phyloP scores from a whole-genome alignment of 2,888 invertebrate species.

The Mythimna loreyi region DNA sequence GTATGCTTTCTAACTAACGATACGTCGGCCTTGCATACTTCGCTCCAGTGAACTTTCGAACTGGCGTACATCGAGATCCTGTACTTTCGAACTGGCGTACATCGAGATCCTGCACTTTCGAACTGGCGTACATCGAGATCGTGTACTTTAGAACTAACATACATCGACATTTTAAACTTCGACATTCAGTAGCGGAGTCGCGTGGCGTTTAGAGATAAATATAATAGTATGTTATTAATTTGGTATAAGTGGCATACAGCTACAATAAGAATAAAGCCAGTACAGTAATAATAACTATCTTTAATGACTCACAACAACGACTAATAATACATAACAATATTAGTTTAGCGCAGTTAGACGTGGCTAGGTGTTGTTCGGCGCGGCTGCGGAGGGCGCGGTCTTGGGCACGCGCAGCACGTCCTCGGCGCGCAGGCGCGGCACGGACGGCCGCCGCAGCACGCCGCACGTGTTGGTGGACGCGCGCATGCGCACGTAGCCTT shows the following conservation, averaged over 20 bases:
- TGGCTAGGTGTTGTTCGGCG: conserved; percentile 3
- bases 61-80: no score
- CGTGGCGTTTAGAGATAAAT: not conserved
- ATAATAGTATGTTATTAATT: no score
- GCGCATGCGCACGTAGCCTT: conserved; percentile 79
- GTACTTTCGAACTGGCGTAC: no score
- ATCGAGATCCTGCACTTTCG: no score
- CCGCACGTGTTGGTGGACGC: conserved; percentile 83
- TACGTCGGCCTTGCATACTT: no score
- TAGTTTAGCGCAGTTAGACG: not conserved
- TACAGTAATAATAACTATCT: conserved; percentile 11
- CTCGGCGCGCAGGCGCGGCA: conserved; percentile 70
- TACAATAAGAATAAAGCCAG: not conserved
- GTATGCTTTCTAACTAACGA: no score
- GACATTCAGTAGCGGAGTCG: no score
- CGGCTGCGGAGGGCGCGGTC: conserved; percentile 37
- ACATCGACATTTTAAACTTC: no score
- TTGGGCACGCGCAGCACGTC: conserved; percentile 72
- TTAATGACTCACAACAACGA: conserved; percentile 45
- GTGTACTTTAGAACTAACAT: no score
- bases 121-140: no score
- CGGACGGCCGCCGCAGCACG: conserved; percentile 76
- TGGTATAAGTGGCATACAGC: not conserved
- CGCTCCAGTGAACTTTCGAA: no score
- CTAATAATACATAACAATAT: conserved; percentile 28